These are phyloP conservation scores for Pseudocheirus occidentalis DNA, from an alignment of 2,797 vertebrate species.

Conservation along the genomic window DNA sequence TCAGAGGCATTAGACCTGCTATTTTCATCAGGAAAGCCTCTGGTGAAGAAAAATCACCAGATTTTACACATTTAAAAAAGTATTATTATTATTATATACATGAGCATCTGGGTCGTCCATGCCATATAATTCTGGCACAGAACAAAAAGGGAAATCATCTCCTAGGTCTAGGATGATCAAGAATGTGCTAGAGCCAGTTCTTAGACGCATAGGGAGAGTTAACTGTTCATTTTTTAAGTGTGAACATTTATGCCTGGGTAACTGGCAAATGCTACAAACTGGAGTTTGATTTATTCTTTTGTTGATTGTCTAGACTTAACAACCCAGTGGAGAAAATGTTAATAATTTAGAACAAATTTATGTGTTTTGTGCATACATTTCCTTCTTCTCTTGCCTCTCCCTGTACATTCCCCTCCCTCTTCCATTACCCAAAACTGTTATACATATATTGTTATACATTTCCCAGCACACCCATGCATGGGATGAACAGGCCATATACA, in stretches of 20 bases:
- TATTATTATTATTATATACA: too few relatives aligned
- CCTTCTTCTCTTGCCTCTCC: neutral
- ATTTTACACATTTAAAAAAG: neutral
- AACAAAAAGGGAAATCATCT: neutral
- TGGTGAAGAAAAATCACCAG: neutral
- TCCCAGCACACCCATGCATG: neutral
- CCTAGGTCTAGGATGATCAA: neutral
- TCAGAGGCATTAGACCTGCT: neutral
- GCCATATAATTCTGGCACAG: neutral
- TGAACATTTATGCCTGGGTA: neutral
- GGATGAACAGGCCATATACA: neutral
- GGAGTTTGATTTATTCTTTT: neutral
- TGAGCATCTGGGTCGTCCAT: neutral
- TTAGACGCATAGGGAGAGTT: neutral
- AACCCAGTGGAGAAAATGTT: neutral
- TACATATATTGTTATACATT: neutral
- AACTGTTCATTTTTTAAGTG: neutral
- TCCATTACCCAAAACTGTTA: neutral
- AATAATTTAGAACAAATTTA: neutral
- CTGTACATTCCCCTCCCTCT: neutral
- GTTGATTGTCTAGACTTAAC: neutral
- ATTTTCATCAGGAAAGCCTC: neutral
- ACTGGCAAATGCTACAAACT: neutral
- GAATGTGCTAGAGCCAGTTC: neutral
- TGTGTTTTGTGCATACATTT: neutral